These are phyloP conservation scores for Corapipo altera DNA, from an alignment of 2,113 vertebrate species.

Conservation along the genomic window DNA sequence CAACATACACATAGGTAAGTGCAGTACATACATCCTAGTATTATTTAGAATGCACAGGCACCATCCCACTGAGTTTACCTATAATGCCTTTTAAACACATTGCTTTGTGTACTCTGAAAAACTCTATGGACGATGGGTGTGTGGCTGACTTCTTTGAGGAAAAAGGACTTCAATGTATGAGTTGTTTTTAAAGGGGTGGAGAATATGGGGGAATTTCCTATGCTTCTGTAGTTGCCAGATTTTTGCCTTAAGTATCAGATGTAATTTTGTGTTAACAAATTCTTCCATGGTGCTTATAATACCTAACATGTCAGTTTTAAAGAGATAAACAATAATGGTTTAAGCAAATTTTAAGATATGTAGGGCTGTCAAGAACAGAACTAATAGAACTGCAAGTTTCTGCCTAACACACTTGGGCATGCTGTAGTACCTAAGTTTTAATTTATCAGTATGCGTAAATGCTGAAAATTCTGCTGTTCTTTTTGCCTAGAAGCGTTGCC, in stretches of 20 bases:
- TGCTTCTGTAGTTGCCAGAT: background rate
- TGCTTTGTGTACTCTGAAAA: background rate
- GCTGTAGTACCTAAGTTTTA: background rate
- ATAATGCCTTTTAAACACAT: background rate
- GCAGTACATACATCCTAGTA: background rate
- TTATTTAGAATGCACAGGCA: background rate
- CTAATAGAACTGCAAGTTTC: background rate
- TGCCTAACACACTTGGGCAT: background rate
- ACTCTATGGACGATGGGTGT: background rate
- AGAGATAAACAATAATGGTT: background rate
- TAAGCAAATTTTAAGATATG: background rate
- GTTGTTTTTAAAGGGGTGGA: background rate
- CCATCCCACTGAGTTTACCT: background rate
- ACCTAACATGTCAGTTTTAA: background rate
- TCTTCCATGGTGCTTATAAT: background rate
- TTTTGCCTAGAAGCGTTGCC: background rate
- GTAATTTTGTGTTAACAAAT: background rate
- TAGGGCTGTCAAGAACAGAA: background rate
- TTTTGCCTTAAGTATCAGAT: background rate
- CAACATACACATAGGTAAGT: rapidly evolving
- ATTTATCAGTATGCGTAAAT: background rate
- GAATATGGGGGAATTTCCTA: background rate
- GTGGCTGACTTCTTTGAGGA: background rate
- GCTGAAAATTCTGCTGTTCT: background rate
- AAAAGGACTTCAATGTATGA: background rate